phyloP scores from a whole-genome alignment of 2,888 invertebrate species.

The Fissipunctia ypsillon region DNA sequence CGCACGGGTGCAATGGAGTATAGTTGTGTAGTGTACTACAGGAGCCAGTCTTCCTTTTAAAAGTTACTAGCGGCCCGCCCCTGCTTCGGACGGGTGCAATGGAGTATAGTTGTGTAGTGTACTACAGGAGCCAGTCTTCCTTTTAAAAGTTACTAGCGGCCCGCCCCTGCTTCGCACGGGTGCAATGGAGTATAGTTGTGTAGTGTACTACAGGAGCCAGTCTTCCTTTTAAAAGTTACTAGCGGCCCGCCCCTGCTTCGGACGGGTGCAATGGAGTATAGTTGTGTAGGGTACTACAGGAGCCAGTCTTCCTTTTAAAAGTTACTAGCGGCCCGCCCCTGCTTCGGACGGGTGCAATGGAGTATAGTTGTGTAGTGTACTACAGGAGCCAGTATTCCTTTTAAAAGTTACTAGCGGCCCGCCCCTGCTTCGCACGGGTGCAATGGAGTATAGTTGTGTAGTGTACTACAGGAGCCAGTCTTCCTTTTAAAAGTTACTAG shows the following conservation, averaged over 20 bases:
- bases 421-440: no score
- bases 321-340: no score
- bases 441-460: no score
- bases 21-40: neutral
- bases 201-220: neutral
- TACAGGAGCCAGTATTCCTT: neutral
- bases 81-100: no score
- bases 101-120: neutral
- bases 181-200: no score
- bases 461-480: neutral
- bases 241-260: no score
- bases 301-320: neutral
- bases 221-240: neutral
- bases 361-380: neutral
- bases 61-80: neutral
- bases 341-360: no score
- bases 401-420: neutral
- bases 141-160: neutral
- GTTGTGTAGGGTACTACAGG: neutral
- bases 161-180: no score
- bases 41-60: neutral
- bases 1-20: no score
- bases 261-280: no score
- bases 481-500: neutral
- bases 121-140: neutral